Evolutionary conservation across 2,888 invertebrate species (phyloP), one percentile per base, ranked within the genome.

Genomic region (Neuroscelio doddi): DNA sequence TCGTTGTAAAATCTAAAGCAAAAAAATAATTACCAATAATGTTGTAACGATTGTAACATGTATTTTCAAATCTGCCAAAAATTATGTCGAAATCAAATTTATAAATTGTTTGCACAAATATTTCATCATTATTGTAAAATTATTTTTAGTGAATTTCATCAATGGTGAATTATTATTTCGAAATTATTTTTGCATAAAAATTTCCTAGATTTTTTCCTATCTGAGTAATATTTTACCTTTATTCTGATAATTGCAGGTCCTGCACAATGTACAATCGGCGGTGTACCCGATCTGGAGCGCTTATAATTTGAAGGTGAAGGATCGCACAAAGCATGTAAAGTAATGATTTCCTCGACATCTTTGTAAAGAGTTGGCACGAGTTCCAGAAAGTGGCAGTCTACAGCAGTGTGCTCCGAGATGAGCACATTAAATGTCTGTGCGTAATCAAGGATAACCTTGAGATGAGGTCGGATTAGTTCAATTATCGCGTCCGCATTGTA

Each of bases 341-440:
- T 86, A 21, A 90, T 86, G 72, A 87, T 85, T 26, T 85, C 86
- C 38, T 86, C 85, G 2, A 85, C 82, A 64, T 88, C 86, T 55
- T 85, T 84, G 77, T 90, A 91, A 36, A 91, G 82, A 29, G 87
- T 86, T 0, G 90, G 90, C 24, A 90, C 82, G 45, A 90, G 79
- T 71, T 90, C 90, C 58, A 88, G 80, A 74, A 90, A 92, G 34
- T 85, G 87, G 61, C 89, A 88, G 82, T 93, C 91, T 7, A 92
- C 80, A 0, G 90, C 89, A 41, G 89, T 90, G 62, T 92, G 88
- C 76, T 92, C 90, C 0, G 90, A 89, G 9, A 89, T 85, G 68
- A 88, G 86, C 27, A 89, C 79, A 63, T 87, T 87, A 71, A 90
- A 91, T 68, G 85, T 88, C 84, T 85, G 83, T 1, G 87, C 85